A percentile compares a stretch with the other conserved stretches of the same genome.
Evolutionary conservation across 2,888 invertebrate genomes (phyloP).

Genomic region (Crossocerus cetratus): DNA sequence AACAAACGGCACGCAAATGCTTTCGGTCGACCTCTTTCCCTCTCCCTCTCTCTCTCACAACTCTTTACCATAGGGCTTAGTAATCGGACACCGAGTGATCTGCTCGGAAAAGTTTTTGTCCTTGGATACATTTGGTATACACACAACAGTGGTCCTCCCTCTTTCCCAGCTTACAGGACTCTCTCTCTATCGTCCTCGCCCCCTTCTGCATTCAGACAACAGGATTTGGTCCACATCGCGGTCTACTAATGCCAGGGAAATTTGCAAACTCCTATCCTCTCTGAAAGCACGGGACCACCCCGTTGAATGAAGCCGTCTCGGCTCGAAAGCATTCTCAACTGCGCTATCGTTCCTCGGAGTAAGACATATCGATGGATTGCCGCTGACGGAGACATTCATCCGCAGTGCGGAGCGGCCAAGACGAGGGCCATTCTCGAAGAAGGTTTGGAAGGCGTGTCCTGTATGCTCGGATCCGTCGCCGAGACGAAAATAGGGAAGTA

Average conservation of each 20-base stretch:
- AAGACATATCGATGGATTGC: conserved; percentile 37
- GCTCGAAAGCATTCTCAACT: neutral
- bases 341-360: conserved; percentile 18
- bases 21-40: too few species aligned
- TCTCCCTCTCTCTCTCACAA: conserved; percentile 57
- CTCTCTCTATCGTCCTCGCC: neutral
- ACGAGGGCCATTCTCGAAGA: conserved; percentile 29
- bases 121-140: conserved; percentile 29
- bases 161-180: conserved; percentile 39
- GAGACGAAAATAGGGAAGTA: conserved; percentile 30
- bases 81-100: conserved; percentile 67
- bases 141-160: conserved; percentile 47
- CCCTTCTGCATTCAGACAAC: neutral
- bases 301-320: neutral
- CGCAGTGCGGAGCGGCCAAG: conserved; percentile 11
- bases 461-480: conserved; percentile 1
- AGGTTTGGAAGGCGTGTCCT: conserved; percentile 43
- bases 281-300: neutral
- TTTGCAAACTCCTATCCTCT: conserved; percentile 3
- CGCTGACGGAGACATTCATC: conserved; percentile 22
- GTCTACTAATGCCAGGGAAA: neutral
- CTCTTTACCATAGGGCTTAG: conserved; percentile 73
- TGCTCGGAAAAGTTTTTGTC: conserved; percentile 58
- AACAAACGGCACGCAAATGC: conserved; percentile 49
- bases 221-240: neutral